These are phyloP conservation scores for Pitangus sulphuratus DNA, from an alignment of 2,797 vertebrate species.

Conservation along the genomic window DNA sequence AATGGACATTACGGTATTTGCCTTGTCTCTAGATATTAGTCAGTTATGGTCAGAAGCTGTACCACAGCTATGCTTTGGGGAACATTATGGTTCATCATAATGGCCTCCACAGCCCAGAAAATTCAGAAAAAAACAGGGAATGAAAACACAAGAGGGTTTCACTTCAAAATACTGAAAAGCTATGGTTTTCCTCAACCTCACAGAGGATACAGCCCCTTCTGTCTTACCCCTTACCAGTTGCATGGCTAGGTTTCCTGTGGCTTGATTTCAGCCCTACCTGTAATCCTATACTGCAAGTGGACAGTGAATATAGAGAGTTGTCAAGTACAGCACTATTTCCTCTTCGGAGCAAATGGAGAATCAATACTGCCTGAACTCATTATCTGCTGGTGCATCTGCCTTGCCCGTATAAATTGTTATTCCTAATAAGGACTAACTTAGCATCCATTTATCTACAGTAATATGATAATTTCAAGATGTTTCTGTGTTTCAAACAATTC, in stretches of 20 bases:
- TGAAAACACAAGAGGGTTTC: neutral
- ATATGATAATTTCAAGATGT: neutral
- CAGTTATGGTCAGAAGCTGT: neutral
- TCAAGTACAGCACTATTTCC: neutral
- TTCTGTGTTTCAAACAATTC: neutral
- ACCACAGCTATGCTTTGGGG: neutral
- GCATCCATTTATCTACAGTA: neutral
- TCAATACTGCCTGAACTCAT: neutral
- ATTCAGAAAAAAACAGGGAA: neutral
- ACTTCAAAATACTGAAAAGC: neutral
- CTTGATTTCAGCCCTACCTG: neutral
- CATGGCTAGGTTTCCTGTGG: neutral
- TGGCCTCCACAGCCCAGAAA: neutral
- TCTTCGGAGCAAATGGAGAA: neutral
- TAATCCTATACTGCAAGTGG: neutral
- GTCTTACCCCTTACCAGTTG: neutral
- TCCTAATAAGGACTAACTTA: neutral
- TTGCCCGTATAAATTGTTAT: neutral
- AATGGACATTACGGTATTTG: neutral
- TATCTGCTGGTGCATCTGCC: neutral
- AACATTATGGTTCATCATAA: neutral
- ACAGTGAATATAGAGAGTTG: neutral
- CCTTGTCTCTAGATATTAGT: neutral
- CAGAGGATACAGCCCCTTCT: neutral
- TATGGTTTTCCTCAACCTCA: neutral